Conservation (phyloP, 2,113 vertebrate species). For the Hyla sarda region DNA sequence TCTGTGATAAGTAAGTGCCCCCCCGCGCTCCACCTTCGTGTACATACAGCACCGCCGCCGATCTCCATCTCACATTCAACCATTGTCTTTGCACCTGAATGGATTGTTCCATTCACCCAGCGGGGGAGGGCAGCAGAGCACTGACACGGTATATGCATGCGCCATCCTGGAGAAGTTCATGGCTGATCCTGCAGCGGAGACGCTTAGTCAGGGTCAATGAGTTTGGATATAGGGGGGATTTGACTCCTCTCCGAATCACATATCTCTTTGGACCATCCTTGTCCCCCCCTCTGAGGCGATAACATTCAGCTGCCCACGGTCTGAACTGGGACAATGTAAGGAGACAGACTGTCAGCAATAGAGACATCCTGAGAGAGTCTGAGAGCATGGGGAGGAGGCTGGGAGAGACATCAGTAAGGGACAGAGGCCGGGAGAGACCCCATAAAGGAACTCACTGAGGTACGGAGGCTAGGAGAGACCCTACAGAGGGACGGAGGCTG, state of each 20-base stretch:
- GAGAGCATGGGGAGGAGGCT: neutral
- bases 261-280: neutral
- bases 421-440: too few relatives aligned
- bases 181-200: neutral
- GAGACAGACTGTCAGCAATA: slow-evolving; percentile 47
- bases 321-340: slow-evolving; percentile 54
- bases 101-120: slow-evolving; percentile 36
- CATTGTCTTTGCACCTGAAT: slow-evolving; percentile 57
- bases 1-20: too few relatives aligned
- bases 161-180: neutral
- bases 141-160: neutral
- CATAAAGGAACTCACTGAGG: too few relatives aligned
- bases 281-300: neutral
- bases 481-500: too few relatives aligned
- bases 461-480: too few relatives aligned
- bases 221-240: neutral
- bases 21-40: too few relatives aligned
- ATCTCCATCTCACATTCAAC: slow-evolving; percentile 30
- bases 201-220: neutral
- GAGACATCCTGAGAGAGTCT: slow-evolving; percentile 34
- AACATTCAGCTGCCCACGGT: slow-evolving; percentile 11
- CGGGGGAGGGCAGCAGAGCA: slow-evolving; percentile 1
- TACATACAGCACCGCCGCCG: too few relatives aligned
- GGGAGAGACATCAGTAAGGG: neutral
- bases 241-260: neutral